Evolutionary conservation across 2,888 invertebrate genomes (phyloP).

Genomic region (Endotricha flammealis): DNA sequence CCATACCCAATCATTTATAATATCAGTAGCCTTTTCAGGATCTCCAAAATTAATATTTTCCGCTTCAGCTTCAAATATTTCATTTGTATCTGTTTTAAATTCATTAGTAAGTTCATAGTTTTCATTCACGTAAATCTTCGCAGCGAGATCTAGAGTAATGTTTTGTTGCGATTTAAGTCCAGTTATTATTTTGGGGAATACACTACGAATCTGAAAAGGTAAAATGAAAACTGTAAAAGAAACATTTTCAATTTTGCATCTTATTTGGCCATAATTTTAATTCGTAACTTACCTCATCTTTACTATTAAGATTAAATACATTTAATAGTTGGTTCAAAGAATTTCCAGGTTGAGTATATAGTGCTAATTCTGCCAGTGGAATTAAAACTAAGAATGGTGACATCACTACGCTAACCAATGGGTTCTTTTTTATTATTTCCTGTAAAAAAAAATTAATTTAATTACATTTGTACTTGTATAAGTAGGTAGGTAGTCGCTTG

Average conservation of each 20-base stretch:
- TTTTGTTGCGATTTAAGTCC: conserved; percentile 20
- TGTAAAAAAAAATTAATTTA: conserved; percentile 15
- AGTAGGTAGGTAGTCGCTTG: no score
- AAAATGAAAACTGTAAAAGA: no score
- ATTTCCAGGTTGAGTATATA: conserved; percentile 17
- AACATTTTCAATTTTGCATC: no score
- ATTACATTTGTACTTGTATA: no score
- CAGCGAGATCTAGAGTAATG: conserved; percentile 24
- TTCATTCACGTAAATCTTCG: conserved; percentile 23
- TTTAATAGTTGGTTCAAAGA: conserved; percentile 25
- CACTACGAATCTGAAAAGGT: conserved; percentile 26
- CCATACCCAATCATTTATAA: conserved; percentile 41
- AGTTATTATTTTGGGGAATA: conserved; percentile 19
- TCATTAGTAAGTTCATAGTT: conserved; percentile 18
- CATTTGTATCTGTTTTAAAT: conserved; percentile 17
- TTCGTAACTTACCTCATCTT: conserved; percentile 27
- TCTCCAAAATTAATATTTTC: conserved; percentile 31
- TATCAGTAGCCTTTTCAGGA: conserved; percentile 23
- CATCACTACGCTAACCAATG: conserved; percentile 26
- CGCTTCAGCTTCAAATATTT: conserved; percentile 25
- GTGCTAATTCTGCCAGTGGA: conserved; percentile 25
- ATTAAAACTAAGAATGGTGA: conserved; percentile 31
- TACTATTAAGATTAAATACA: conserved; percentile 22
- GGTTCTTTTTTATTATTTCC: conserved; percentile 22
- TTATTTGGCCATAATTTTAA: no score